phyloP scores from a whole-genome alignment of 2,797 vertebrate species.

The Erithacus rubecula region DNA sequence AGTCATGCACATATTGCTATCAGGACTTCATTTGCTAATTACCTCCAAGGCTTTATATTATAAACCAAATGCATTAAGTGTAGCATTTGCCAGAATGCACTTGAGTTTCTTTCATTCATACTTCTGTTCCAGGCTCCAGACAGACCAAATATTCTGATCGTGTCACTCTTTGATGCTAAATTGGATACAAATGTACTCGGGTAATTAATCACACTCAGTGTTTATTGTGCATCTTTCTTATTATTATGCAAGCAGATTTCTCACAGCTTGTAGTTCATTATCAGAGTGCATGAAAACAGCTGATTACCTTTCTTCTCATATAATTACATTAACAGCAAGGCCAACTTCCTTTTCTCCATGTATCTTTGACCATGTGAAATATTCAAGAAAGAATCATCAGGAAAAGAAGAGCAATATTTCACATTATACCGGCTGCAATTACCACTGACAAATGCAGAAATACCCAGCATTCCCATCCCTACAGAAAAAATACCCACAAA shows the following conservation, averaged over 20 bases:
- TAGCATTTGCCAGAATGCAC: not conserved
- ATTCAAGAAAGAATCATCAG: not conserved
- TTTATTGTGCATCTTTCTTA: slow-evolving; percentile 59
- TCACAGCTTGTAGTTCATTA: slow-evolving; percentile 40
- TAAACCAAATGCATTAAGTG: slow-evolving; percentile 7
- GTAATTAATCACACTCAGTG: slow-evolving; percentile 54
- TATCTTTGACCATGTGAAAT: slow-evolving; percentile 9
- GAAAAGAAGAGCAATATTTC: not conserved
- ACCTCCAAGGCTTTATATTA: not conserved
- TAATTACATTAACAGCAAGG: slow-evolving; percentile 43
- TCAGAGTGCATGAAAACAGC: slow-evolving; percentile 54
- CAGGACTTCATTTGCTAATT: slow-evolving; percentile 1
- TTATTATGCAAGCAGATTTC: slow-evolving; percentile 36
- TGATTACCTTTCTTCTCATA: slow-evolving; percentile 50
- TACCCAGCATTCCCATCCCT: not conserved
- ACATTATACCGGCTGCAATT: not conserved
- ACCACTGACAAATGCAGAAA: not conserved
- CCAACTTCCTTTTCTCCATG: not conserved
- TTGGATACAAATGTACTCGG: slow-evolving; percentile 33
- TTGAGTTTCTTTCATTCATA: slow-evolving; percentile 29
- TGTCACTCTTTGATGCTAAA: slow-evolving; percentile 43
- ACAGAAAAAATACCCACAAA: not conserved
- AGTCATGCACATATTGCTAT: not conserved
- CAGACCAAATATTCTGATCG: slow-evolving; percentile 21
- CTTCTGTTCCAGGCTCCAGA: slow-evolving; percentile 1